Evolutionary conservation across 92 coral and sea anemone genomes (phyloP).

Genomic region (Phenganax marumi): DNA sequence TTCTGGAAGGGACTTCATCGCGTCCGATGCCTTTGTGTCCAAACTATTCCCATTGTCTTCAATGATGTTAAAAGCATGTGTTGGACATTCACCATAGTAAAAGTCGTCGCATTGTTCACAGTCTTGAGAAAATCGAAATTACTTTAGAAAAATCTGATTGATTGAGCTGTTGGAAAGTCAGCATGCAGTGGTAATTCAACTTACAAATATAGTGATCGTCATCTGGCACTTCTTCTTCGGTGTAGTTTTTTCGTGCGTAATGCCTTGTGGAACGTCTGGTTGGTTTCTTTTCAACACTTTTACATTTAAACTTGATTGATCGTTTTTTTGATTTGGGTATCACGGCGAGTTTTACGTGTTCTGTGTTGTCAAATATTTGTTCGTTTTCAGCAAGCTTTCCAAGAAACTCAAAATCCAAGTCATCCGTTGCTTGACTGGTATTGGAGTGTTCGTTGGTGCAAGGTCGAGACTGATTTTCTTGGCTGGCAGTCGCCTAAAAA

Average conservation of each 20-base stretch:
- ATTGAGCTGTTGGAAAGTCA: too few species aligned
- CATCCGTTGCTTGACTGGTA: not conserved
- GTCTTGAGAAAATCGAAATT: not conserved
- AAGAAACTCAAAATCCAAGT: not conserved
- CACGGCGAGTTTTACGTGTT: not conserved
- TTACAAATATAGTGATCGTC: slow-evolving; percentile 19
- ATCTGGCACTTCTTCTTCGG: slow-evolving; percentile 4
- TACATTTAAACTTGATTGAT: slow-evolving; percentile 23
- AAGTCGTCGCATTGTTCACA: slow-evolving; percentile 31
- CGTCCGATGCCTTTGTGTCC: not conserved
- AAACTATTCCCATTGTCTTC: slow-evolving; percentile 12
- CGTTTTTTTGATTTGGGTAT: not conserved
- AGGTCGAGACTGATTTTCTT: not conserved
- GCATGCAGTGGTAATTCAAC: not conserved
- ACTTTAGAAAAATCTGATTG: not conserved
- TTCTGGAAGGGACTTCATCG: slow-evolving; percentile 24
- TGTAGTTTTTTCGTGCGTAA: slow-evolving; percentile 1
- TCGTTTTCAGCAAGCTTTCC: not conserved
- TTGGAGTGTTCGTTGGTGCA: not conserved
- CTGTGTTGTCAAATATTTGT: not conserved
- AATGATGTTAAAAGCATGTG: slow-evolving; percentile 13
- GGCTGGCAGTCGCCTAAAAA: not conserved
- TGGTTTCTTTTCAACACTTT: not conserved
- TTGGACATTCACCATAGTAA: slow-evolving; percentile 22
- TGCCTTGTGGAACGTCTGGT: not conserved